A percentile compares a stretch with the other conserved stretches of the same genome.
These are phyloP conservation scores for Nasonia giraulti DNA, from an alignment of 1,140 invertebrate species.

Conservation along the genomic window DNA sequence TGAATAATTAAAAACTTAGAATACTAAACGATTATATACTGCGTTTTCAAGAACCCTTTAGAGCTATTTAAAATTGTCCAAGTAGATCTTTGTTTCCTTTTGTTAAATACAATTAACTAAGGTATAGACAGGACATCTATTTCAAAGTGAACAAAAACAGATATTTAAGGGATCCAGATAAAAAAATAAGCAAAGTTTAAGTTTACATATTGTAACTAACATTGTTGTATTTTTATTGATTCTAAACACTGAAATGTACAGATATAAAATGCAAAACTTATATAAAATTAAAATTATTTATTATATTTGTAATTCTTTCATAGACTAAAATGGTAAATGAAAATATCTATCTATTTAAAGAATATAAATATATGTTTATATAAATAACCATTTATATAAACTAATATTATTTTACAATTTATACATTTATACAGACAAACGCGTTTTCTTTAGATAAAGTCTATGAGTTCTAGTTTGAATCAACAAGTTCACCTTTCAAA, in stretches of 20 bases:
- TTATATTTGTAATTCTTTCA: neutral
- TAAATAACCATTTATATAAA: conserved; percentile 27
- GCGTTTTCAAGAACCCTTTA: too few relatives aligned
- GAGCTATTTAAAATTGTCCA: too few relatives aligned
- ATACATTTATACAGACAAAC: conserved; percentile 24
- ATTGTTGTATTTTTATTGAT: neutral
- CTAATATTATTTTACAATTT: conserved; percentile 17
- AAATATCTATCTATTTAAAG: neutral
- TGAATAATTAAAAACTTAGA: too few relatives aligned
- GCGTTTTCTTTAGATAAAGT: neutral
- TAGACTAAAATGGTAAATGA: neutral
- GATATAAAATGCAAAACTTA: neutral
- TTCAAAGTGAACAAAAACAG: too few relatives aligned
- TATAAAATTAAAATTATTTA: neutral
- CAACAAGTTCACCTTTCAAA: neutral
- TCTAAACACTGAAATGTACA: neutral
- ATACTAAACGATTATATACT: too few relatives aligned
- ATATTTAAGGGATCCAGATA: too few relatives aligned
- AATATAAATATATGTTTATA: neutral
- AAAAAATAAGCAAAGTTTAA: too few relatives aligned
- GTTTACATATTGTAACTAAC: neutral
- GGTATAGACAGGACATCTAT: too few relatives aligned
- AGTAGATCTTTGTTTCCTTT: too few relatives aligned
- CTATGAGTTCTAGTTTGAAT: neutral
- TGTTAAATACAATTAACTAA: too few relatives aligned